phyloP scores from a whole-genome alignment of 2,113 vertebrate genomes.

The Oophaga pumilio region DNA sequence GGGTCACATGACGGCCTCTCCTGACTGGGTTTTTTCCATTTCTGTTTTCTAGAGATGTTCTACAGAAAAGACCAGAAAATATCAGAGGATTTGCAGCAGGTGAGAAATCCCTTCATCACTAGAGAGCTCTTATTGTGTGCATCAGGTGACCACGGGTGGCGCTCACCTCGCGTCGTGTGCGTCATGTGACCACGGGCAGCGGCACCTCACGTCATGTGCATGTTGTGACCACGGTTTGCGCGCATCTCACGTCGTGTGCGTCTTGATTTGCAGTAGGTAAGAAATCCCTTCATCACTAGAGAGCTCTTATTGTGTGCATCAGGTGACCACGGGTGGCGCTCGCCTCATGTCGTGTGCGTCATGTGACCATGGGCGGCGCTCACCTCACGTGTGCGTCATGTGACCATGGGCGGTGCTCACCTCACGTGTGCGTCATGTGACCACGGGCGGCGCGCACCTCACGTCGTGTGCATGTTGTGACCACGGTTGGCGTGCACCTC shows the following conservation, averaged over 20 bases:
- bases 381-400: too few species aligned
- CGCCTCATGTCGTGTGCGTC: neutral
- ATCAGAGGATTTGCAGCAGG: conserved; percentile 69
- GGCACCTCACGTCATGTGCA: neutral
- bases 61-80: conserved; percentile 66
- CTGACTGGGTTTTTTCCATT: neutral
- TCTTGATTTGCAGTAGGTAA: conserved; percentile 71
- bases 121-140: neutral
- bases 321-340: neutral
- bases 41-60: conserved; percentile 64
- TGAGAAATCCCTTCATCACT: conserved; percentile 48
- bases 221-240: too few species aligned
- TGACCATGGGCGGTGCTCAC: neutral
- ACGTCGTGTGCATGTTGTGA: too few species aligned
- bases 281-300: neutral
- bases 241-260: neutral
- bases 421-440: neutral
- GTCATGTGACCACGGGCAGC: too few species aligned
- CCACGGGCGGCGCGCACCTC: too few species aligned
- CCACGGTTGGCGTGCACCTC: too few species aligned
- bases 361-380: too few species aligned
- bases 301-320: neutral
- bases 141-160: neutral
- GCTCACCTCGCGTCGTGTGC: neutral
- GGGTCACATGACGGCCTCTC: neutral